Base-by-base conservation (phyloP, 92 coral and sea anemone genomes). In the Virgularia gustaviana region DNA sequence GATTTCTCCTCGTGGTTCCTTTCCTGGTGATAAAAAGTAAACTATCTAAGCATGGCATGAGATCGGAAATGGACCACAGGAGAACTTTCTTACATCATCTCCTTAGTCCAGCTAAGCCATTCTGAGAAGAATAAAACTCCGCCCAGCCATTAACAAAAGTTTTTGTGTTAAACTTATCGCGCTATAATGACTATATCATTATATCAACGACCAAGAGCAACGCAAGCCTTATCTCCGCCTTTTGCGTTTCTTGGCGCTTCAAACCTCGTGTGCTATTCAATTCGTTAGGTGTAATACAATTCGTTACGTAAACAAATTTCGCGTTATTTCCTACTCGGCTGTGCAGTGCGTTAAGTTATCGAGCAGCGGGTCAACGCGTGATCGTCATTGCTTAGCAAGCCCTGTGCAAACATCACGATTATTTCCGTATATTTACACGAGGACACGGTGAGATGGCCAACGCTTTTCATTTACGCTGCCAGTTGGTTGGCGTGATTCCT, bases 21-120 rank as follows among this genome's bases (percentile, higher is more conserved):
- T 61, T 49, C 75, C 75, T 36, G 75, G 43, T 68, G 75, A 49
- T 68, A 61, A 68, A 68, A 68, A 29, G 75, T 68, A 68, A 68
- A 49, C 60, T 68, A 68, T 68, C 75, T 68, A 68, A 49, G 47
- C 61, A 6, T 47, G 35, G 75, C 61, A 68, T 29, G 75, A 68
- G 31, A 68, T 49, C 60, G 75, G 75, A 68, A 68, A 68, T 68
- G 75, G 60, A 41, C 43, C 61, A 68, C 61, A 24, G 75, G 75
- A 68, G 60, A 38, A 68, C 45, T 6, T 51, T 68, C 29, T 68
- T 29, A 18, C 61, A 19, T 49, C 28, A 65, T 65, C 72, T 42
- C 72, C 36, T 42, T 68, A 38, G 75, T 68, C 75, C 75, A 31
- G 75, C 75, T 68, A 68, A 68, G 75, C 36, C 39, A 68, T 68